A percentile compares a stretch with the other conserved stretches of the same genome.
phyloP scores from a whole-genome alignment of 2,113 vertebrate species.

The Siniperca chuatsi region DNA sequence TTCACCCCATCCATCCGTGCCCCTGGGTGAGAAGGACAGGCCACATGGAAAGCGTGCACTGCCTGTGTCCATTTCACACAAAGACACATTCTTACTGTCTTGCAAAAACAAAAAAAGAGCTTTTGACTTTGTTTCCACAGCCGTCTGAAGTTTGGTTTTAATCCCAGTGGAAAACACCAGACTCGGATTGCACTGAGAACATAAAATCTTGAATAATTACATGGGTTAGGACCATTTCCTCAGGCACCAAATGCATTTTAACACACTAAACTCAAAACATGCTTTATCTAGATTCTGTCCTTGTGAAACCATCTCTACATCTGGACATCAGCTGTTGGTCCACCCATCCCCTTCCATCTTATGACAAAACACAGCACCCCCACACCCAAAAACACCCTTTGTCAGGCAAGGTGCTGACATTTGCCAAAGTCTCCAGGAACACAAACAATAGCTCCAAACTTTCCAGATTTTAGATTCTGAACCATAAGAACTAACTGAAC shows the following conservation, averaged over 20 bases:
- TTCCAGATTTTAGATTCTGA: neutral
- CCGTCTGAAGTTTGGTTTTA: slow-evolving; percentile 33
- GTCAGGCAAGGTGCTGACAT: slow-evolving; percentile 49
- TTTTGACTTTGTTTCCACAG: slow-evolving; percentile 37
- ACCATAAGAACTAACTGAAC: neutral
- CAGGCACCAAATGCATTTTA: slow-evolving; percentile 21
- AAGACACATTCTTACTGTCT: neutral
- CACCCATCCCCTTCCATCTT: slow-evolving; percentile 56
- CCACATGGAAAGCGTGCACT: slow-evolving; percentile 43
- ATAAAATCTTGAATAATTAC: slow-evolving; percentile 42
- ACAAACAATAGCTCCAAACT: neutral
- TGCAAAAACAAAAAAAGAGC: neutral
- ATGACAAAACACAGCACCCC: slow-evolving; percentile 66
- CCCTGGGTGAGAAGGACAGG: slow-evolving; percentile 60
- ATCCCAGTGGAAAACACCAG: slow-evolving; percentile 54
- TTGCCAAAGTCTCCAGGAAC: slow-evolving; percentile 40
- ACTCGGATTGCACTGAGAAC: slow-evolving; percentile 32
- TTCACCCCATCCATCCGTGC: slow-evolving; percentile 77
- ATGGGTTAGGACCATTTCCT: slow-evolving; percentile 32
- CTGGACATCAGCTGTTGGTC: slow-evolving; percentile 77
- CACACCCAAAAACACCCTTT: slow-evolving; percentile 66
- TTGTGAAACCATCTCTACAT: slow-evolving; percentile 68
- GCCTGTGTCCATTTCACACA: slow-evolving; percentile 48
- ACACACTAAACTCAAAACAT: slow-evolving; percentile 20
- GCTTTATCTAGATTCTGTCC: slow-evolving; percentile 15